Percentiles rank a stretch among this genome's conserved stretches.
phyloP scores from a whole-genome alignment of 2,797 vertebrate genomes.

The Thalassophryne amazonica region DNA sequence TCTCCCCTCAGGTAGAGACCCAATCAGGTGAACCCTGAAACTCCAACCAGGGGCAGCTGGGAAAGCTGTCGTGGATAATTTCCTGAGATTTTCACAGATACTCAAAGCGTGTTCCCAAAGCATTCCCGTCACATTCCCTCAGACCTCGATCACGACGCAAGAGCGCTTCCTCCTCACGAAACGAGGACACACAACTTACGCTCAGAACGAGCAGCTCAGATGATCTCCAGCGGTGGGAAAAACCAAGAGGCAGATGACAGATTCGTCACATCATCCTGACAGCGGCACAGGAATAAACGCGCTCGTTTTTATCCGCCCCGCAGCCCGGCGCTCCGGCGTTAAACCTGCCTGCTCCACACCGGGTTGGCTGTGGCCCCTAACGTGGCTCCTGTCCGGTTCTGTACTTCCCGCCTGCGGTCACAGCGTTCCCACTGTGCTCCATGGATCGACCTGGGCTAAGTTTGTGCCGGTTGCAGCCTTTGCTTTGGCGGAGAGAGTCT shows the following conservation, averaged over 20 bases:
- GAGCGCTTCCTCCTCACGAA: conserved; percentile 33
- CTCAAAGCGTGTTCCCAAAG: too few relatives aligned
- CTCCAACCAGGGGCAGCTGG: too few relatives aligned
- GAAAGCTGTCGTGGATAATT: too few relatives aligned
- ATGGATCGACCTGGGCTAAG: conserved; percentile 65
- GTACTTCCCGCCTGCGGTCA: conserved; percentile 55
- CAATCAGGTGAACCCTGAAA: too few relatives aligned
- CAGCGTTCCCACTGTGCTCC: conserved; percentile 73
- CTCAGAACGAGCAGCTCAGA: conserved; percentile 52
- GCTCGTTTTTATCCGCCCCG: conserved; percentile 22
- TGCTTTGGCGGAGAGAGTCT: conserved; percentile 57
- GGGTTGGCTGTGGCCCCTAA: conserved; percentile 27
- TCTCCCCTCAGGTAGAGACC: too few relatives aligned
- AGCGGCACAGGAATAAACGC: conserved; percentile 41
- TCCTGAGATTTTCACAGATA: too few relatives aligned
- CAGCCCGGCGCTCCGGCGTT: conserved; percentile 27
- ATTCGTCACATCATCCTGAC: conserved; percentile 74
- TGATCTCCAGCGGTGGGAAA: conserved; percentile 37
- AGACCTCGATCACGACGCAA: conserved; percentile 56
- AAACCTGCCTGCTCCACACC: conserved; percentile 24
- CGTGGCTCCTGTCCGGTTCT: conserved; percentile 38
- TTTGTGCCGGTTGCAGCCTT: conserved; percentile 72
- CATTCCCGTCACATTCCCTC: too few relatives aligned
- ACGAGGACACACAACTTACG: conserved; percentile 66
- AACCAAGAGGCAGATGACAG: conserved; percentile 26